These are phyloP conservation scores for Dicyrtoma fusca DNA, from an alignment of 2,888 invertebrate genomes.

Conservation along the genomic window DNA sequence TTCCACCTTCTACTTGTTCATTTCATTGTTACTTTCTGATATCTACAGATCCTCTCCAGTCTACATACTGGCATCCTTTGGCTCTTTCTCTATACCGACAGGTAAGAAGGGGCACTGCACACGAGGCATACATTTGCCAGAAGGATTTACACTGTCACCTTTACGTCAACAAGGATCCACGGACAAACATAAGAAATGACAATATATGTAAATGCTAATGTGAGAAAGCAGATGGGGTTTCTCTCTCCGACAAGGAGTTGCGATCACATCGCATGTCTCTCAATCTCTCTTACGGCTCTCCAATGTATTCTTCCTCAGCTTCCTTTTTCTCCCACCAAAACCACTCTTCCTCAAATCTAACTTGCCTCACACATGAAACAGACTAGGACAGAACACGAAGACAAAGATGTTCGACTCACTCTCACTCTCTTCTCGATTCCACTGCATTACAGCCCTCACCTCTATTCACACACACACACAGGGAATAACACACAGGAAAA, in stretches of 20 bases:
- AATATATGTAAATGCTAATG: constrained; percentile 5
- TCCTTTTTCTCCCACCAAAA: not conserved
- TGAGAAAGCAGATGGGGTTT: not conserved
- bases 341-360: not conserved
- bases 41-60: not conserved
- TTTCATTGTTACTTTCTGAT: not conserved
- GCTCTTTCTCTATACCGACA: too few relatives aligned
- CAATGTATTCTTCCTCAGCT: not conserved
- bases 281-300: constrained; percentile 2
- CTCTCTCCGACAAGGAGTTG: not conserved
- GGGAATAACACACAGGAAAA: not conserved
- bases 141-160: constrained; percentile 26
- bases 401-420: not conserved
- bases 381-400: not conserved
- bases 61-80: too few relatives aligned
- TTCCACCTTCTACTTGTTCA: not conserved
- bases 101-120: too few relatives aligned
- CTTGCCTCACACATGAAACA: not conserved
- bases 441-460: not conserved
- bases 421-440: not conserved
- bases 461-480: not conserved
- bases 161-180: constrained; percentile 1
- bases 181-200: constrained; percentile 20
- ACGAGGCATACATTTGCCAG: not conserved
- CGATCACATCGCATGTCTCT: constrained; percentile 1